Percentiles rank a stretch among this genome's conserved stretches.
These are phyloP conservation scores for Tryphoninae sp. DNA, from an alignment of 2,888 invertebrate genomes.

Conservation along the genomic window DNA sequence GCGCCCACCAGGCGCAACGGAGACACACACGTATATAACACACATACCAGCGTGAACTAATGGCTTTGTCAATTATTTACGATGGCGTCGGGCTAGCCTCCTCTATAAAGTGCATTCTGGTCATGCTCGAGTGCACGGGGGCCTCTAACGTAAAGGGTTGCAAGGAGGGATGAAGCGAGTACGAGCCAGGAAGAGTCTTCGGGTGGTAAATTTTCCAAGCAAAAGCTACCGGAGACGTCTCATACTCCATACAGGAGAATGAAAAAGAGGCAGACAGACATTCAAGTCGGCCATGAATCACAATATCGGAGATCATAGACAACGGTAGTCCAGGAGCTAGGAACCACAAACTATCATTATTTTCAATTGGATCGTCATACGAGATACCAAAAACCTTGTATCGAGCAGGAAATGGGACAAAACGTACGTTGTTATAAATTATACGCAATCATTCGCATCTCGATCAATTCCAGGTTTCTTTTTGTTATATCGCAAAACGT, in stretches of 20 bases:
- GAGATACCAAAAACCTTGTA: neutral
- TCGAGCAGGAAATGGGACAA: neutral
- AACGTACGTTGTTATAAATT: neutral
- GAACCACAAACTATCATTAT: constrained; percentile 21
- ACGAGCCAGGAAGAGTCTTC: constrained; percentile 46
- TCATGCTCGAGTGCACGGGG: constrained; percentile 39
- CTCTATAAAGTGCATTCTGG: constrained; percentile 59
- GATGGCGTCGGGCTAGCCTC: constrained; percentile 52
- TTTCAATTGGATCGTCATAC: constrained; percentile 1
- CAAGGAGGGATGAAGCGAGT: constrained; percentile 9
- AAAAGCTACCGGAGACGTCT: constrained; percentile 22
- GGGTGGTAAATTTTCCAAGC: constrained; percentile 44
- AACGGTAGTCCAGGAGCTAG: neutral
- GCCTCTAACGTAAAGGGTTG: constrained; percentile 45
- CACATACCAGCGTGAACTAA: constrained; percentile 46
- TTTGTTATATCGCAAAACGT: too few relatives aligned
- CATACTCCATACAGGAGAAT: constrained; percentile 1
- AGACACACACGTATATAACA: neutral
- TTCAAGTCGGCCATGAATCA: constrained; percentile 11
- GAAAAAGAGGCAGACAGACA: neutral
- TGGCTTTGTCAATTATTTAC: constrained; percentile 64
- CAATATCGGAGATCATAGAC: constrained; percentile 33
- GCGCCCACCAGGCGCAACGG: neutral
- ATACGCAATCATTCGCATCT: neutral
- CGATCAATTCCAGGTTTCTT: too few relatives aligned